These are phyloP conservation scores for Hylomyscus alleni DNA, from an alignment of 2,797 vertebrate species.

Conservation along the genomic window DNA sequence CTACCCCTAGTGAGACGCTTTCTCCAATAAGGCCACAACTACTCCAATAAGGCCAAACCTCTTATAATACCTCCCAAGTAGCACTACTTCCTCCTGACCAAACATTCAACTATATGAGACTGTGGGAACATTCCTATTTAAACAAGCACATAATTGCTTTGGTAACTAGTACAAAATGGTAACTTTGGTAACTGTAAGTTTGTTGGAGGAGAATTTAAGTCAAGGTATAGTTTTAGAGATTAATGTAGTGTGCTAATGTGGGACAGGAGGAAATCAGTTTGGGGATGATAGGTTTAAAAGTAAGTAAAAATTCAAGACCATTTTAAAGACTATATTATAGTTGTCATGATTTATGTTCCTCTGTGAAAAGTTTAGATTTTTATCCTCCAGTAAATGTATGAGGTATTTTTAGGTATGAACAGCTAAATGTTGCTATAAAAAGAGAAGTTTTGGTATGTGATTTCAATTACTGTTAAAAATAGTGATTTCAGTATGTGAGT, in stretches of 20 bases:
- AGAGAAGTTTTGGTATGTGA: constrained; percentile 34
- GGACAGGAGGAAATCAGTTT: constrained; percentile 22
- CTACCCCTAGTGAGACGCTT: background rate
- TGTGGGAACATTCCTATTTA: background rate
- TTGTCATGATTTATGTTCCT: constrained; percentile 14
- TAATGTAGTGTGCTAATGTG: background rate
- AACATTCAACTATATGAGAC: background rate
- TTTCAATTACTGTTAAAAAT: background rate
- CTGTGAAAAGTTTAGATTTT: constrained; percentile 47
- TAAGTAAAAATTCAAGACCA: background rate
- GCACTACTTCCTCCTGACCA: background rate
- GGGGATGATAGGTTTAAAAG: background rate
- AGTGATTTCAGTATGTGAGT: constrained; percentile 3
- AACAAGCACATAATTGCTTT: background rate
- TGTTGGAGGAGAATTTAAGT: background rate
- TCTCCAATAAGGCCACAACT: background rate
- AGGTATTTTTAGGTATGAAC: constrained; percentile 16
- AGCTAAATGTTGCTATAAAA: constrained; percentile 48
- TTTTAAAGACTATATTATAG: background rate
- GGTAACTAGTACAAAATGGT: background rate
- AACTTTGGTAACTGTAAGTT: background rate
- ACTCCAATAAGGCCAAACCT: background rate
- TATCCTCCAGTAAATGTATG: constrained; percentile 52
- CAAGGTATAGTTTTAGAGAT: constrained; percentile 24
- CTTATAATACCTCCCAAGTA: background rate